Evolutionary conservation across 2,113 vertebrate genomes (phyloP), one percentile per base, ranked within the genome.

Genomic region (Formicarius rufipectus): DNA sequence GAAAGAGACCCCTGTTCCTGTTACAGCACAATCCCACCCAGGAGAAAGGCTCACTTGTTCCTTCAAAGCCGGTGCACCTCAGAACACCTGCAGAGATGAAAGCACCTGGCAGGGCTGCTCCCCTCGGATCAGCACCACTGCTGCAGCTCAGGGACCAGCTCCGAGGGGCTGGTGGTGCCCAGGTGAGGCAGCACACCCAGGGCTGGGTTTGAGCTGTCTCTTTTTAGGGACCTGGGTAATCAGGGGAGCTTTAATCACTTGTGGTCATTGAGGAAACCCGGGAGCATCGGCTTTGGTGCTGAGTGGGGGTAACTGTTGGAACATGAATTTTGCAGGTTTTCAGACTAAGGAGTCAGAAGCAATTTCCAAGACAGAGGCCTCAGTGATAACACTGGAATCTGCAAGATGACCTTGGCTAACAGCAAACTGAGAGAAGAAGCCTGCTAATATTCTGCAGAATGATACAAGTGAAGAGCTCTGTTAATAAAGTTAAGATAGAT

Each of bases 201-300:
- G 37, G 71, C 82, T 64, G 47, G 2, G 0, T 1, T 19, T 4
- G 4, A 12, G 30, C 53, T 11, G 4, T 15, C 17, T 1, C 13
- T 0, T 16, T 55, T 8, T 4, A 12, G 30, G 28, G 33, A 17
- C 39, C 22, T 44, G 3, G 16, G 7, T 39, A 6, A 39, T 5
- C 4, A 10, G 0, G 27, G 35, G 37, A 35, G 37, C n/a, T 62
- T 9, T 7, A 42, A 3, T 16, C 9, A 0, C 52, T 28, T 5
- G 4, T 68, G 79, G 69, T 27, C 27, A 1, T 17, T 0, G 8
- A 44, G 82, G 63, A 31, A 16, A 15, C 42, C 21, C 77, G 20
- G 5, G 39, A 37, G 14, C 1, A 1, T 7, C 7, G 8, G 44
- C 4, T 37, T 14, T 42, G 55, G 55, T 0, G 0, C 44, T 19